phyloP scores from a whole-genome alignment of 1,140 invertebrate species.

The Belonocnema kinseyi region DNA sequence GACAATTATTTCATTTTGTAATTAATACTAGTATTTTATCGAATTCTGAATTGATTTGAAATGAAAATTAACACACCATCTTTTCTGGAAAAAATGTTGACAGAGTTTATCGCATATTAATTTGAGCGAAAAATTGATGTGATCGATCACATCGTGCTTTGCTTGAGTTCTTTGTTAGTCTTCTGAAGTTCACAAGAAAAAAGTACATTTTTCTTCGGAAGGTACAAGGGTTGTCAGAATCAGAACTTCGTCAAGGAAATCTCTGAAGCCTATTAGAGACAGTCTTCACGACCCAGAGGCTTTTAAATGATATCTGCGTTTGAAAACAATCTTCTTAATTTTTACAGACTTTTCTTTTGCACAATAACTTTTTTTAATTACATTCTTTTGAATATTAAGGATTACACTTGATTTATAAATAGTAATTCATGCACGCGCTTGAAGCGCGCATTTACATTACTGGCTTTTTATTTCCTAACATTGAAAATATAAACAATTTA shows the following conservation, averaged over 20 bases:
- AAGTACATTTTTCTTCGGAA: constrained; percentile 4
- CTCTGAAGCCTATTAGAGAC: background rate
- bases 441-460: too few relatives aligned
- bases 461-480: too few relatives aligned
- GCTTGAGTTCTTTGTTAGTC: constrained; percentile 22
- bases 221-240: constrained; percentile 28
- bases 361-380: background rate
- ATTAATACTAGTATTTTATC: too few relatives aligned
- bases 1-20: too few relatives aligned
- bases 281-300: constrained; percentile 2
- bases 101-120: background rate
- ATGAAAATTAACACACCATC: background rate
- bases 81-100: background rate
- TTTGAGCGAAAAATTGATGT: background rate
- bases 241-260: constrained; percentile 19
- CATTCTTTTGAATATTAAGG: background rate
- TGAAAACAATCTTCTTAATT: background rate
- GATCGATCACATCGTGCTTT: background rate
- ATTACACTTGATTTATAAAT: background rate
- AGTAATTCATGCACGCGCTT: too few relatives aligned
- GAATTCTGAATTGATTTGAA: too few relatives aligned
- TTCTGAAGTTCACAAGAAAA: constrained; percentile 2
- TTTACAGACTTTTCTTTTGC: background rate
- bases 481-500: too few relatives aligned
- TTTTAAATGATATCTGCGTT: background rate